phyloP scores from a whole-genome alignment of 2,888 invertebrate genomes.

The Marronus borbonicus region DNA sequence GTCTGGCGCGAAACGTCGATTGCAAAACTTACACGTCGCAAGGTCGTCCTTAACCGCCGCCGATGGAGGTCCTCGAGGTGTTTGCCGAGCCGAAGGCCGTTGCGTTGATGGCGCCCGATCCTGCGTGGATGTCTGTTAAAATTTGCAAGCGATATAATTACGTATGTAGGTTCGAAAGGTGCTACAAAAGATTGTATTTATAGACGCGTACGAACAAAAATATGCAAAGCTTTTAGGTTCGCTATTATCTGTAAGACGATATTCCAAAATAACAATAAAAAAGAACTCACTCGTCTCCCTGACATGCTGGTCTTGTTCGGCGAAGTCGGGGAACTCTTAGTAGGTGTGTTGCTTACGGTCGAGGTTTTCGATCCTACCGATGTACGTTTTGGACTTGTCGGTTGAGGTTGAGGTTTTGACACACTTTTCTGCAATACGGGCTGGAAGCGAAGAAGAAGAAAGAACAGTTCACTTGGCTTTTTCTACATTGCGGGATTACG shows the following conservation, averaged over 20 bases:
- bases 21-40: constrained; percentile 81
- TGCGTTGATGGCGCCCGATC: constrained; percentile 59
- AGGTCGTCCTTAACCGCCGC: constrained; percentile 69
- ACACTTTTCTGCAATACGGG: background rate
- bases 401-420: constrained; percentile 1
- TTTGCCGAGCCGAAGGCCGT: constrained; percentile 63
- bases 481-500: too few relatives aligned
- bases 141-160: too few relatives aligned
- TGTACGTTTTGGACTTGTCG: too few relatives aligned
- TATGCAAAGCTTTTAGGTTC: too few relatives aligned
- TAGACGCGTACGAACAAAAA: too few relatives aligned
- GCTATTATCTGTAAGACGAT: too few relatives aligned
- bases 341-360: too few relatives aligned
- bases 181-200: too few relatives aligned
- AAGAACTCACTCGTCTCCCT: background rate
- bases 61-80: constrained; percentile 57
- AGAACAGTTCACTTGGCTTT: background rate
- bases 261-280: too few relatives aligned
- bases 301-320: background rate
- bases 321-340: background rate
- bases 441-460: constrained; percentile 19
- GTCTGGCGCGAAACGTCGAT: constrained; percentile 86
- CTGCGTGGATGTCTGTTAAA: background rate
- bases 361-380: too few relatives aligned
- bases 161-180: too few relatives aligned